phyloP scores from a whole-genome alignment of 2,888 invertebrate species.

The Mimumesa dahlbomi region DNA sequence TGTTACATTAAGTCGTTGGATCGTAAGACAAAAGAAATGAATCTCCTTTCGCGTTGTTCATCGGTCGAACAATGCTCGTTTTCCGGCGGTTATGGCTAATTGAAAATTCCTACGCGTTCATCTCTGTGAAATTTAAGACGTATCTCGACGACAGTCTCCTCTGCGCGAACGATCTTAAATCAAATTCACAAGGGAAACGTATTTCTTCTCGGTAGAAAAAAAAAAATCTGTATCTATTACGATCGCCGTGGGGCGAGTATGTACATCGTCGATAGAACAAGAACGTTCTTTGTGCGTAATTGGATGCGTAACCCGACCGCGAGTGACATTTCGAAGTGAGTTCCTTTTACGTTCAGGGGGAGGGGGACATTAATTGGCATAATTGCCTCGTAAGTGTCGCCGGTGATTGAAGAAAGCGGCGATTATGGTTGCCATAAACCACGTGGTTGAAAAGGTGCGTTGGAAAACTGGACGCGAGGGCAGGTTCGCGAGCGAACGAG shows the following conservation, averaged over 20 bases:
- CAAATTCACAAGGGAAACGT: slow-evolving; percentile 6
- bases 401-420: slow-evolving; percentile 33
- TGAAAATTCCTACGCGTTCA: slow-evolving; percentile 17
- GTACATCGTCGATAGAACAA: too few species aligned
- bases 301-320: slow-evolving; percentile 16
- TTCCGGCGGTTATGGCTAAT: too few species aligned
- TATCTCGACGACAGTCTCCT: not conserved
- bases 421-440: slow-evolving; percentile 38
- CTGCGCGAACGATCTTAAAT: slow-evolving; percentile 18
- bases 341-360: not conserved
- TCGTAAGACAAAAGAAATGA: not conserved
- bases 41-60: too few species aligned
- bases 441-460: slow-evolving; percentile 40
- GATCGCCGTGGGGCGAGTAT: not conserved
- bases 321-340: slow-evolving; percentile 42
- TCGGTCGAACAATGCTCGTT: too few species aligned
- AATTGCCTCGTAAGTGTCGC: slow-evolving; percentile 30
- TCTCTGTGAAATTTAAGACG: slow-evolving; percentile 14
- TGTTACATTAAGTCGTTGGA: too few species aligned
- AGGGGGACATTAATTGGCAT: slow-evolving; percentile 33
- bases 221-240: too few species aligned
- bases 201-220: slow-evolving; percentile 1
- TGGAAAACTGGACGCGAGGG: slow-evolving; percentile 16
- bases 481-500: not conserved
- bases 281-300: slow-evolving; percentile 18